Percentiles rank a stretch among this genome's conserved stretches.
Conservation (phyloP, 2,113 vertebrate genomes). For the Cephalopholis sonnerati region DNA sequence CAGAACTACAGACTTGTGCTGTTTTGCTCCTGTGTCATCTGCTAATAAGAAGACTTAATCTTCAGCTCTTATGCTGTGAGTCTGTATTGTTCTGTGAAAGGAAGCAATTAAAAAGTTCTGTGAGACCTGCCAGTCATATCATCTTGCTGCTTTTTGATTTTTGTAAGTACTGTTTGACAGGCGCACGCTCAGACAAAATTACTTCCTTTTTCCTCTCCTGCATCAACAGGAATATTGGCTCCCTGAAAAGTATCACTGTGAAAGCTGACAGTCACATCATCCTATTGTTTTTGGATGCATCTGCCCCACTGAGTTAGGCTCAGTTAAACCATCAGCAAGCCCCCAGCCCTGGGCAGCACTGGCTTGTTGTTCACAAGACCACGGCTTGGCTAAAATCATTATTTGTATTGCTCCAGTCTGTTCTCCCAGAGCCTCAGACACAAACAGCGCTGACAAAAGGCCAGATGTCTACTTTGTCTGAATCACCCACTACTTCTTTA, state of each 20-base stretch:
- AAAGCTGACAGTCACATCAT: constrained; percentile 39
- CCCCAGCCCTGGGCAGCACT: constrained; percentile 19
- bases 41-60: constrained; percentile 26
- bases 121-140: constrained; percentile 36
- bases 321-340: constrained; percentile 54
- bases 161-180: constrained; percentile 5
- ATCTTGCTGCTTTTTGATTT: constrained; percentile 13
- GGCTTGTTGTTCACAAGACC: constrained; percentile 48
- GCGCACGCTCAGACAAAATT: neutral
- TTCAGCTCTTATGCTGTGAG: constrained; percentile 1
- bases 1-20: neutral
- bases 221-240: constrained; percentile 5
- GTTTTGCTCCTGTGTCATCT: constrained; percentile 30
- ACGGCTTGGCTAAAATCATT: constrained; percentile 42
- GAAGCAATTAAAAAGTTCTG: constrained; percentile 47
- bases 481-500: constrained; percentile 70
- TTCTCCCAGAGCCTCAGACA: constrained; percentile 51
- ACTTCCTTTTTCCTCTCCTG: constrained; percentile 14
- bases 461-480: constrained; percentile 75
- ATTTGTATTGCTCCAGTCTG: constrained; percentile 48
- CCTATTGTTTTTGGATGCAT: constrained; percentile 41
- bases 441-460: constrained; percentile 71
- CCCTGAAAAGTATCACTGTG: constrained; percentile 5
- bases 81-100: constrained; percentile 22
- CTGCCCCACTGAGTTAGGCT: constrained; percentile 40